Base-by-base conservation (phyloP, 1,140 invertebrate genomes). In the Cydia pomonella region DNA sequence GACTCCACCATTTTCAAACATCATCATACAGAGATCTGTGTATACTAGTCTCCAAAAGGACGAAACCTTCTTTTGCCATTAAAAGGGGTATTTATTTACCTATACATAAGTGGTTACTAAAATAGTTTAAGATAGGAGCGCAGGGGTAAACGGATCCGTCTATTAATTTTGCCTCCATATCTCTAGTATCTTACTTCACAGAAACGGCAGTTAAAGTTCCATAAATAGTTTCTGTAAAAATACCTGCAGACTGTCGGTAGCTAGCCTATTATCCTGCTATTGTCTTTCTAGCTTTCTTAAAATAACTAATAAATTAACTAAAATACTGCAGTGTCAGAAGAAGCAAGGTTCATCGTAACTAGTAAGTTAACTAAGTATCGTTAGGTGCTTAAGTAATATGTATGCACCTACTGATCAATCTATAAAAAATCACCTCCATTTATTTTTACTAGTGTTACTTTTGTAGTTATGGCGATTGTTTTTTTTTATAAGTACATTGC, bases 251-350 rank as follows among this genome's bases (percentile, higher is more conserved):
- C 33, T 47, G 23, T 72, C 63, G 27, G 16, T 38, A 18, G 33
- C 29, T 12, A n/a, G 64, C n/a, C 23, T 64, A n/a, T 33, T 63
- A 29, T 33, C 63, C 29, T 10, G 4, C 64, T 18, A 69, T 69
- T 69, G 64, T 69, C 29, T 33, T 33, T 41, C 27, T 69, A n/a
- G 25, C 33, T 69, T n/a, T 16, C 64, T 69, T 29, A 69, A 69
- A 69, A 38, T 27, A 69, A 29, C 64, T 66, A 0, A 3, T 66
- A 16, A 66, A 18, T 29, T 27, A 66, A 18, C n/a, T 27, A 33
- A 27, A 66, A 66, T 29, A 27, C 25, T 23, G 18, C 16, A 33
- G n/a, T 18, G 25, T 33, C 64, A 27, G 25, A n/a, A 29, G 27
- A n/a, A n/a, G n/a, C n/a, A n/a, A n/a, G n/a, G n/a, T n/a, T n/a